Percentiles rank a stretch among this genome's conserved stretches.
Conservation (phyloP, 2,888 invertebrate species). For the Amorpha juglandis region DNA sequence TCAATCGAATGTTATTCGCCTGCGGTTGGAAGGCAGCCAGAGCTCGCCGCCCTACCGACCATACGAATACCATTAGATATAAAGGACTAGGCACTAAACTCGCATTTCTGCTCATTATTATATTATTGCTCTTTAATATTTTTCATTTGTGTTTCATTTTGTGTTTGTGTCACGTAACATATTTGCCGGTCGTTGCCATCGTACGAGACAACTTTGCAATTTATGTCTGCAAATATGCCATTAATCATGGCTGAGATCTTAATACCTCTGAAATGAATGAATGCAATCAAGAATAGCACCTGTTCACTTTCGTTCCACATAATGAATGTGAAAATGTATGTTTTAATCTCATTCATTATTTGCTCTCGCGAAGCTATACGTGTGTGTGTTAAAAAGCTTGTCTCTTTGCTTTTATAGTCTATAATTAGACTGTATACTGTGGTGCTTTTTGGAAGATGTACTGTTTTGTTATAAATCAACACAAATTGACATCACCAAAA, state of each 20-base stretch:
- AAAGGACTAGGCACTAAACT: not conserved
- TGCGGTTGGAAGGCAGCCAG: slow-evolving; percentile 26
- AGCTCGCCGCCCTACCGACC: not conserved
- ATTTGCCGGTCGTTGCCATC: slow-evolving; percentile 1
- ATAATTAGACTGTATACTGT: no score
- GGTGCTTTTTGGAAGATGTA: no score
- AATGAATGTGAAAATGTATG: slow-evolving; percentile 14
- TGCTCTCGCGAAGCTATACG: not conserved
- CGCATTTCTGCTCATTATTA: slow-evolving; percentile 3
- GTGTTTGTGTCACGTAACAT: not conserved
- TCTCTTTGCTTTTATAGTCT: no score
- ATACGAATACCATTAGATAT: slow-evolving; percentile 11
- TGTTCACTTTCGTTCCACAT: slow-evolving; percentile 22
- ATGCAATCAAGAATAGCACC: slow-evolving; percentile 16
- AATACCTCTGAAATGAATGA: slow-evolving; percentile 17
- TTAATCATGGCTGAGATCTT: slow-evolving; percentile 18
- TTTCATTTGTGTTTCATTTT: not conserved
- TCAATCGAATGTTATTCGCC: slow-evolving; percentile 24
- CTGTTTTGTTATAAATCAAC: no score
- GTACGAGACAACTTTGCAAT: slow-evolving; percentile 6
- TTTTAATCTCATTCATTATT: slow-evolving; percentile 18
- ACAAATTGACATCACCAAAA: no score
- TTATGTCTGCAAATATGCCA: slow-evolving; percentile 4
- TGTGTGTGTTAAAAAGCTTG: not conserved
- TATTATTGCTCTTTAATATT: not conserved